phyloP scores from a whole-genome alignment of 92 coral and sea anemone species.

The Palythoa caribaeorum region DNA sequence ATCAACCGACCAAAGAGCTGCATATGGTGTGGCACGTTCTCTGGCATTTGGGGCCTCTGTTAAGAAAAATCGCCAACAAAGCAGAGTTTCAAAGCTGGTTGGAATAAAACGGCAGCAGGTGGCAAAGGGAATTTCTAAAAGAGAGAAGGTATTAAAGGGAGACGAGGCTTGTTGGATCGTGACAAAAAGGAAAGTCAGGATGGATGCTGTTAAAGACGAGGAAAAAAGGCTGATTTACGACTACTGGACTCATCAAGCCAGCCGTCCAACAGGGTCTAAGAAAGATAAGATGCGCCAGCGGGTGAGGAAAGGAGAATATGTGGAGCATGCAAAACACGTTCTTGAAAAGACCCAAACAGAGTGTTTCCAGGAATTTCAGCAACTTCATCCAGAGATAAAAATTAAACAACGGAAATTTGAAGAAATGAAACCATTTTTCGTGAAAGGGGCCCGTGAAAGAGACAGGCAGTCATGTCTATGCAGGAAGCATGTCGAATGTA shows the following conservation, averaged over 20 bases:
- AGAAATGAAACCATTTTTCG: slow-evolving; percentile 63
- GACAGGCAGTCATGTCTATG: slow-evolving; percentile 39
- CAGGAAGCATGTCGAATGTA: slow-evolving; percentile 12
- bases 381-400: slow-evolving; percentile 10
- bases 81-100: slow-evolving; percentile 39
- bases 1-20: slow-evolving; percentile 36
- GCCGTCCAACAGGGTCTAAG: slow-evolving; percentile 45
- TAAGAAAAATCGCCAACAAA: slow-evolving; percentile 9
- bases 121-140: slow-evolving; percentile 2
- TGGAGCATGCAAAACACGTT: neutral
- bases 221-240: neutral
- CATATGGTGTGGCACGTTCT: slow-evolving; percentile 33
- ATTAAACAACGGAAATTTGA: slow-evolving; percentile 65
- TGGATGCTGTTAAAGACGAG: slow-evolving; percentile 2
- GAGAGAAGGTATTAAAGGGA: slow-evolving; percentile 16
- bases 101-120: slow-evolving; percentile 56
- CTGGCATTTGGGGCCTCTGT: slow-evolving; percentile 45
- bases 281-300: slow-evolving; percentile 45
- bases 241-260: slow-evolving; percentile 48
- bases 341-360: neutral
- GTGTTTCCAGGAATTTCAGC: slow-evolving; percentile 58
- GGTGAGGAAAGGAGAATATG: slow-evolving; percentile 45
- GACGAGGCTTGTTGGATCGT: neutral
- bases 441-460: slow-evolving; percentile 52
- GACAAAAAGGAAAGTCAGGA: too few species aligned